Base-by-base conservation (phyloP, 2,888 invertebrate genomes). In the Heliconius hortense region DNA sequence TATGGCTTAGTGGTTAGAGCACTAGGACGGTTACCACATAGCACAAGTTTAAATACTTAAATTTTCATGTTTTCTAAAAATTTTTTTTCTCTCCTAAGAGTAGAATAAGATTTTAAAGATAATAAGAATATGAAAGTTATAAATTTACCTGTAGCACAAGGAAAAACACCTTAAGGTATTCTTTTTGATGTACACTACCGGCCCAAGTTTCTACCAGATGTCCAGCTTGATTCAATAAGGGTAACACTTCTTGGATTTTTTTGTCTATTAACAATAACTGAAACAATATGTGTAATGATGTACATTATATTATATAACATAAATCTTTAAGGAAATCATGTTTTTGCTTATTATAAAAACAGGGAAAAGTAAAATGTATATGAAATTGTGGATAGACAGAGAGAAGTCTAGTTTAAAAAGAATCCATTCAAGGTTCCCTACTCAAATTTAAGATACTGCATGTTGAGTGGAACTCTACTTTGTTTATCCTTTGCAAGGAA, bases 101-200 rank as follows among this genome's bases (percentile, higher is more conserved):
- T 56, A 21, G n/a, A 56, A 56, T 53, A 21, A 53, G 10, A 21
- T 18, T 21, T 15, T 43, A 53, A 5, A 53, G 21, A 53, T 53
- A 53, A 13, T 10, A 24, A n/a, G 7, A 59, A n/a, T 39, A 35
- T 11, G 5, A 21, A 26, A 26, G 13, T 2, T 71, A 35, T 15
- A 21, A 56, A 39, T 28, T 24, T 89, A 96, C 97, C 95, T 98
- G 99, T 81, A 99, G 94, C 35, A 99, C 98, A 80, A 99, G 95
- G 91, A 98, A 99, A 94, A 98, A 99, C 3, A 98, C 97, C 94
- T 98, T 98, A 8, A 99, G 95, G 86, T 98, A 98, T 91, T 99
- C 99, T 87, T 98, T 98, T 88, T 99, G 98, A 86, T 98, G 97
- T 0, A 96, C 95, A 89, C 97, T 97, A 53, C 97, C 97, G 71